Conservation (phyloP, 2,113 vertebrate species). For the Eonycteris spelaea region DNA sequence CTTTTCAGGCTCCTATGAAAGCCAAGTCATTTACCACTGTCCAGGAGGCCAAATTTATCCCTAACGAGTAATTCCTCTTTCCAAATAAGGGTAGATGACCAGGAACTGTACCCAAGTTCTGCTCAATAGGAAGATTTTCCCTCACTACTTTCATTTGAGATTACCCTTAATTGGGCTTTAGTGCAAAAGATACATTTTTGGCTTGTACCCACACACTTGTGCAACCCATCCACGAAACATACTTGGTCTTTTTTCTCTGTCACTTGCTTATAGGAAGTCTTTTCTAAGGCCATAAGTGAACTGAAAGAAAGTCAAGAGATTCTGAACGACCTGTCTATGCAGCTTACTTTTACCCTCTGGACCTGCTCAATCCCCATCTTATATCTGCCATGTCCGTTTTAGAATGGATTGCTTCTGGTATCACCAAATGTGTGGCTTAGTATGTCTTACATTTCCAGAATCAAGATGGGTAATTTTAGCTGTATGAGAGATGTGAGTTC, state of each 20-base stretch:
- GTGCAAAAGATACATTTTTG: background rate
- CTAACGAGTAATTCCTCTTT: background rate
- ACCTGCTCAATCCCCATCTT: background rate
- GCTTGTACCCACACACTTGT: accelerated
- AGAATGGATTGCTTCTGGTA: background rate
- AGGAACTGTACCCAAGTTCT: background rate
- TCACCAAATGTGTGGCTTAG: background rate
- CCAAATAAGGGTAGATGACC: background rate
- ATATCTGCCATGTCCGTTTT: background rate
- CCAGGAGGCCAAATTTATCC: background rate
- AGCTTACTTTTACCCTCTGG: background rate
- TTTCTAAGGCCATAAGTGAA: background rate
- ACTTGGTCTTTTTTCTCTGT: background rate
- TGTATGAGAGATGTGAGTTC: background rate
- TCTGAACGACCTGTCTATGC: background rate
- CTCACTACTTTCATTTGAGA: background rate
- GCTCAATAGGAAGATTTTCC: background rate
- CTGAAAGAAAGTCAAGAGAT: background rate
- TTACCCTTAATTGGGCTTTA: too few relatives aligned
- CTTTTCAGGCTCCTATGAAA: background rate
- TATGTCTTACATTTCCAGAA: background rate
- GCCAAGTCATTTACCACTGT: background rate
- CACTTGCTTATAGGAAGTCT: background rate
- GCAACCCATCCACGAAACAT: background rate
- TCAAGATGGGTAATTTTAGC: background rate